phyloP scores from a whole-genome alignment of 1,140 invertebrate species.

The Papilio dardanus region DNA sequence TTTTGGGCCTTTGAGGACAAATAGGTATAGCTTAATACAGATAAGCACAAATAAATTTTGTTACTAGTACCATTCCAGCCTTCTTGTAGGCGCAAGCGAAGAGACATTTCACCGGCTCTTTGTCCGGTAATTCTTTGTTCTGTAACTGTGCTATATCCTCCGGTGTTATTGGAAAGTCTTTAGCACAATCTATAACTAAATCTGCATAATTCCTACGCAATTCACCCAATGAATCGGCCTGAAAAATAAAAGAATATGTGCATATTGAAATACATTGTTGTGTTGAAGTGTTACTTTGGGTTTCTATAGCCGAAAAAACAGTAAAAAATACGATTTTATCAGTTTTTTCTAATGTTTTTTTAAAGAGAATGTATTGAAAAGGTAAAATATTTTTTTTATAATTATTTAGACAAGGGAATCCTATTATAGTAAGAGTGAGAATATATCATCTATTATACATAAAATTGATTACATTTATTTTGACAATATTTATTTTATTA shows the following conservation, averaged over 20 bases:
- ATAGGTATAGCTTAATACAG: too few species aligned
- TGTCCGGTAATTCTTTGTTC: conserved; percentile 55
- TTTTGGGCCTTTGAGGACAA: background rate
- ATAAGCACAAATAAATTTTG: conserved; percentile 13
- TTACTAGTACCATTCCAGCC: conserved; percentile 70
- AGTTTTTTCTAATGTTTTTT: too few species aligned
- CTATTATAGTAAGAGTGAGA: too few species aligned
- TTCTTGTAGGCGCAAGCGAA: conserved; percentile 72
- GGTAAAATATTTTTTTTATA: too few species aligned
- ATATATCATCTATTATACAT: too few species aligned
- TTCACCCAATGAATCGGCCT: conserved; percentile 53
- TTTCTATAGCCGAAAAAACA: too few species aligned
- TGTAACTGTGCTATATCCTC: conserved; percentile 56
- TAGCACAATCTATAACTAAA: conserved; percentile 55
- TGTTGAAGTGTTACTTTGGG: background rate
- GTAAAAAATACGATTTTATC: too few species aligned
- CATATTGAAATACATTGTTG: conserved; percentile 10
- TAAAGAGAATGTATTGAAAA: too few species aligned
- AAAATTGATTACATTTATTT: too few species aligned
- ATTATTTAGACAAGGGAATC: too few species aligned
- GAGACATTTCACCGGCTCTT: conserved; percentile 57
- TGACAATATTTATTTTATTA: background rate
- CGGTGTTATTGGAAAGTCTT: conserved; percentile 47
- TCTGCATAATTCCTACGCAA: conserved; percentile 57
- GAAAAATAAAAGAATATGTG: conserved; percentile 36